Percentiles rank a stretch among this genome's conserved stretches.
Evolutionary conservation across 2,113 vertebrate species (phyloP).

Genomic region (Nannospalax galili): DNA sequence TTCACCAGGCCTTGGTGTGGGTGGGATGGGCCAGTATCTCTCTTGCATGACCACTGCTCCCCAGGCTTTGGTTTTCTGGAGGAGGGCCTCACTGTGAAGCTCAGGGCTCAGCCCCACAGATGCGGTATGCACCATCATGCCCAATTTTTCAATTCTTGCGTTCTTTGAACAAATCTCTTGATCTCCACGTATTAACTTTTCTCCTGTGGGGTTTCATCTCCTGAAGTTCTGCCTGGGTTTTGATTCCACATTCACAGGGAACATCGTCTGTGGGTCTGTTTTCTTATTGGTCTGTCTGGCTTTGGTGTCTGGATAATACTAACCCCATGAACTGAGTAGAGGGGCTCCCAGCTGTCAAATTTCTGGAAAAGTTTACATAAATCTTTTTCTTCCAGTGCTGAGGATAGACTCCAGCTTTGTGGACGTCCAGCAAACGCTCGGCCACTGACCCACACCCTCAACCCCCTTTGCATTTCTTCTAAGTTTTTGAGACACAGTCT

Average conservation of each 20-base stretch:
- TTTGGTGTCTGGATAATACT: not conserved
- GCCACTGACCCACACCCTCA: not conserved
- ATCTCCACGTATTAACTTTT: accelerated
- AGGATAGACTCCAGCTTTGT: not conserved
- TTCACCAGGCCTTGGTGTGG: too few species aligned
- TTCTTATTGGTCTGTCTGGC: not conserved
- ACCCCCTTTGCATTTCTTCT: too few species aligned
- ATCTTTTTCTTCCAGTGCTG: not conserved
- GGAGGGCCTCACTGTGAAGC: too few species aligned
- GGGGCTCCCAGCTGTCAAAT: too few species aligned
- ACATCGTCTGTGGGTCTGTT: accelerated
- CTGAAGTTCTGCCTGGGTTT: not conserved
- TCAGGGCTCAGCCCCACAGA: not conserved
- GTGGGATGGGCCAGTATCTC: too few species aligned
- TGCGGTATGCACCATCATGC: too few species aligned
- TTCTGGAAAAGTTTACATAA: not conserved
- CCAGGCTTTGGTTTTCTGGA: not conserved
- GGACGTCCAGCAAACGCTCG: too few species aligned
- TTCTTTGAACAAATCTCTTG: not conserved
- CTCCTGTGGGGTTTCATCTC: not conserved
- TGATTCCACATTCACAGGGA: not conserved
- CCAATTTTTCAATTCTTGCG: not conserved
- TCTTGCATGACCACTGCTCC: too few species aligned
- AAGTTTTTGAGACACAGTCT: not conserved
- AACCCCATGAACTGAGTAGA: too few species aligned